These are phyloP conservation scores for Andrena minutula DNA, from an alignment of 2,888 invertebrate species.

Conservation along the genomic window DNA sequence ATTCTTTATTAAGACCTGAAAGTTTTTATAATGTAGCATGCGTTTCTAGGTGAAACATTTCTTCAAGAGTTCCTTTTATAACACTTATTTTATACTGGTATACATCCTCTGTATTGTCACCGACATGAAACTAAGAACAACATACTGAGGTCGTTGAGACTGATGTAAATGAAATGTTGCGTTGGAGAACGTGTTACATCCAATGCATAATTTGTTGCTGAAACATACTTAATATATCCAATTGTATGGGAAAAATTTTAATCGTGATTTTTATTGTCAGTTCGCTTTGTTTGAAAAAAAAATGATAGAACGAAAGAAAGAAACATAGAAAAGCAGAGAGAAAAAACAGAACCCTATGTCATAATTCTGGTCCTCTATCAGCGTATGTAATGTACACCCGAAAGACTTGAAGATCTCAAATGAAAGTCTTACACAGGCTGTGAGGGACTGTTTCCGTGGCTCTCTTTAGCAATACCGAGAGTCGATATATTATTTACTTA, in stretches of 20 bases:
- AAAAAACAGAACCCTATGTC: constrained; percentile 7
- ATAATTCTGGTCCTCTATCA: constrained; percentile 67
- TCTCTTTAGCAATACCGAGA: constrained; percentile 62
- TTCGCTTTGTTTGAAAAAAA: constrained; percentile 15
- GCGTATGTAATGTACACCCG: constrained; percentile 51
- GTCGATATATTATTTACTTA: constrained; percentile 75
- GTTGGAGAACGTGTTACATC: constrained; percentile 46
- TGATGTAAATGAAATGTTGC: constrained; percentile 37
- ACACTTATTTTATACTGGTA: constrained; percentile 66
- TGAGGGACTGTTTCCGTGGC: constrained; percentile 75
- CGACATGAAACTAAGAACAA: constrained; percentile 46
- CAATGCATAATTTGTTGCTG: constrained; percentile 49
- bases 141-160: constrained; percentile 40
- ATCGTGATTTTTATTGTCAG: constrained; percentile 46
- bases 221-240: constrained; percentile 50
- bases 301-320: constrained; percentile 7
- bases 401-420: constrained; percentile 77
- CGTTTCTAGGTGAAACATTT: constrained; percentile 63
- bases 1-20: constrained; percentile 60
- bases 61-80: constrained; percentile 71
- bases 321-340: too few species aligned
- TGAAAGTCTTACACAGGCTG: constrained; percentile 78
- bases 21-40: constrained; percentile 56
- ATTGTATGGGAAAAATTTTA: constrained; percentile 29
- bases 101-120: constrained; percentile 60